Evolutionary conservation across 1,140 invertebrate genomes (phyloP), one percentile per base, ranked within the genome.

Genomic region (Lerema accius): DNA sequence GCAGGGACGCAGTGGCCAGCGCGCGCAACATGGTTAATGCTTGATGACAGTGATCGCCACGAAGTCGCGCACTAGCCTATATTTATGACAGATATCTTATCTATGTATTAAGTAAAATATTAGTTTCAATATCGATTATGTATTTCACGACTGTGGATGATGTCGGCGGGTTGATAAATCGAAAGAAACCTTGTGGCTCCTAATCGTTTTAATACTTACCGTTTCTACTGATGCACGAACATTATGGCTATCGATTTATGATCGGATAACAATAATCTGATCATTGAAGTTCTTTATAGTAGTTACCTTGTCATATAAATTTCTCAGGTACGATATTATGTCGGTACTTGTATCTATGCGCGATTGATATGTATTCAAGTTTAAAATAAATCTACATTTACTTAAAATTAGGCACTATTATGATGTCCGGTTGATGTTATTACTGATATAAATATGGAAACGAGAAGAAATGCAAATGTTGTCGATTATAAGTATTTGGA

Each of bases 11-110:
- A 5, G 4, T 23, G 14, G 19, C n/a, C 32, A 48, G 10, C 15
- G 7, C 23, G 9, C n/a, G 19, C 42, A 26, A n/a, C 35, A 16
- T 55, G 5, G 5, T 37, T 9, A 26, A 28, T 3, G n/a, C 39
- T 1, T 15, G 17, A 43, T 32, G 28, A 3, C 7, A 45, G 10
- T 55, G 50, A 63, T 37, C 10, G 5, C 16, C 19, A 3, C 6
- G 11, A 13, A 39, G 10, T 19, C 3, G 9, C 10, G 40, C 11
- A n/a, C 23, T 42, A 37, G 15, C 17, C 5, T 23, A 23, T 11
- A 42, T 42, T 55, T 55, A 23, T 26, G 13, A 11, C 16, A 17
- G 40, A 9, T 55, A 55, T 55, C 51, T 55, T 42, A 55, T 55
- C 51, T 13, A 1, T 23, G 6, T 53, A 19, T 42, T 23, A 23